Conservation (phyloP, 2,888 invertebrate genomes). For the Tinea pellionella region DNA sequence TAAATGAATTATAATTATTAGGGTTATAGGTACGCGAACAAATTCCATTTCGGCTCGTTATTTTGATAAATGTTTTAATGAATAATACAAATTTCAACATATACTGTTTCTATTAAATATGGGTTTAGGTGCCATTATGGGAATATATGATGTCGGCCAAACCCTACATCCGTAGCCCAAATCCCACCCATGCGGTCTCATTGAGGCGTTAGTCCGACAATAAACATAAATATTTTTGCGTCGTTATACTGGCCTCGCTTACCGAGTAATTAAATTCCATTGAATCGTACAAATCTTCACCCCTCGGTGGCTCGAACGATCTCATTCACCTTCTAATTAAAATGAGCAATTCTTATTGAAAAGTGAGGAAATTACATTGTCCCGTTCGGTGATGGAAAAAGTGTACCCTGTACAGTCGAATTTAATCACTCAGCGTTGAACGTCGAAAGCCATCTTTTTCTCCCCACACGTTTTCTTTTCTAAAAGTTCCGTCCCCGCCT, state of each 20-base stretch:
- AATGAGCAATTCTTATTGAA: not conserved
- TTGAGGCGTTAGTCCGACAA: constrained; percentile 53
- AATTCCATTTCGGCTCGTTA: constrained; percentile 3
- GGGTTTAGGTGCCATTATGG: constrained; percentile 5
- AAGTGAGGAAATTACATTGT: not conserved
- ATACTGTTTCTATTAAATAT: not conserved
- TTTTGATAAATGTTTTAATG: constrained; percentile 8
- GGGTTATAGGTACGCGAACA: not conserved
- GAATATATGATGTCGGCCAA: not conserved
- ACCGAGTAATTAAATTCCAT: constrained; percentile 65
- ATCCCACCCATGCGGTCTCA: constrained; percentile 39
- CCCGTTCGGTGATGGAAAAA: not conserved
- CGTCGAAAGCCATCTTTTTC: constrained; percentile 31
- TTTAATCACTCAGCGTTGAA: constrained; percentile 33
- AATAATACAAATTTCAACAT: not conserved
- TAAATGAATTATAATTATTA: not conserved
- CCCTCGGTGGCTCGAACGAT: constrained; percentile 28
- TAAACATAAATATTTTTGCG: constrained; percentile 69
- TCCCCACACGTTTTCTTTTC: constrained; percentile 49
- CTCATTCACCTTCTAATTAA: constrained; percentile 8
- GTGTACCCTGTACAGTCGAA: constrained; percentile 18
- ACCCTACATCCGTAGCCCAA: constrained; percentile 17
- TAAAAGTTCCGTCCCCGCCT: constrained; percentile 50
- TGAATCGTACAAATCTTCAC: constrained; percentile 63
- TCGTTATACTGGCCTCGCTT: constrained; percentile 49